Evolutionary conservation across 2,113 vertebrate species (phyloP), one percentile per base, ranked within the genome.

Genomic region (Sebastes schlegelii): DNA sequence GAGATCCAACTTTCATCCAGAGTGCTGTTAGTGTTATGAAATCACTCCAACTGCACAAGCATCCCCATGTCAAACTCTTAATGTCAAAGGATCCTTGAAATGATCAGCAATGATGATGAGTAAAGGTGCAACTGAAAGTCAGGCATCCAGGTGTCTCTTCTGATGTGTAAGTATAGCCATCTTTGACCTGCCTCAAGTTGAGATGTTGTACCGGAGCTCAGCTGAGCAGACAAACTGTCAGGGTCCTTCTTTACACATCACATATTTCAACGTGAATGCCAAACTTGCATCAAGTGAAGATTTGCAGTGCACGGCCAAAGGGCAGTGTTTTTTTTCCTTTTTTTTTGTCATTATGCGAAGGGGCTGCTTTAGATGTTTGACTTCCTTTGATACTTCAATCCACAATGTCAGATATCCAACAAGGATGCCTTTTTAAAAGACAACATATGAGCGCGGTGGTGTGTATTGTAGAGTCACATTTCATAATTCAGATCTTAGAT

Each of bases 201-300:
- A 72, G 64, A 49, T 34, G 34, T 34, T 14, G 17, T 19, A 1
- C 19, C 43, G 13, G 14, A 11, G 45, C 64, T 71, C 34, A 34
- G 34, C 34, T 34, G 34, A 1, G 49, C 72, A 74, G 68, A 45
- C 45, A 62, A 43, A 64, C 14, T 74, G 54, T 40, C 9, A 45
- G 55, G 9, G 23, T 55, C 9, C 0, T 48, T 72, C 34, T 62
- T 14, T 45, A 65, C 67, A 48, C 55, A 63, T 79, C 34, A 43
- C 26, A 48, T 14, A 54, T 19, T 78, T 69, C 16, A 11, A 6
- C 12, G 42, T 58, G 69, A 84, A 79, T 34, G 46, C 0, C 14
- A 72, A 75, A 64, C 26, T 49, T 70, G 8, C 23, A 74, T 78
- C 60, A 66, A 65, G 19, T 17, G 76, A 86, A 71, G 60, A 68